Base-by-base conservation (phyloP, 2,113 vertebrate species). In the Hippopotamus amphibius region DNA sequence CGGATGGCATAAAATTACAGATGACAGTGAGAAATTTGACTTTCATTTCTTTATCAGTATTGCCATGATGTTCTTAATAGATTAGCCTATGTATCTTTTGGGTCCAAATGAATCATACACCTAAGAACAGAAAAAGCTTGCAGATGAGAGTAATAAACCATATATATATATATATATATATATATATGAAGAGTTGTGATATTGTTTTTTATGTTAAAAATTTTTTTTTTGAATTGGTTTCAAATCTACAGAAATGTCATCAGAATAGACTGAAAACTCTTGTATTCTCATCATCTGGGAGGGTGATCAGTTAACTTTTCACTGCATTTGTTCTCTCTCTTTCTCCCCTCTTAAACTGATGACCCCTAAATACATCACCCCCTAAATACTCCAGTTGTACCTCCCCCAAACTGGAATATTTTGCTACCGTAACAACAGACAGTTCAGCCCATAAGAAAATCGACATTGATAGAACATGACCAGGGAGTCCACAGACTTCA, bases 31-130 rank as follows among this genome's bases (percentile, higher is more conserved):
- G 14, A 79, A 91, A 74, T 53, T 8, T 21, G 6, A 43, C 43
- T 69, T 95, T 85, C 14, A 61, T 76, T 90, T 95, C 50, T n/a
- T 95, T 90, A 69, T 85, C 50, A 33, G 19, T n/a, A 66, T 95
- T 91, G 21, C 26, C 33, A 43, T 50, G 59, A 30, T 83, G 57
- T 30, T 95, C 41, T 66, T 17, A 83, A 43, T 65, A 28, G 33
- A 28, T 82, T 72, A 71, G 28, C 46, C 0, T 61, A 50, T 30
- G 41, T 50, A 46, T 41, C 19, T 57, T 80, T 88, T 61, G 69
- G 41, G 33, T 30, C 48, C 21, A 76, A 82, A 46, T 57, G 16
- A 90, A 83, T 76, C 66, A 55, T 37, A 24, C 16, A 43, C 15
- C 43, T 74, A 95, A 41, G 4, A 86, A 59, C 30, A 68, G 77